Conservation (phyloP, 2,797 vertebrate species). For the Mormyrus proboscirostris region DNA sequence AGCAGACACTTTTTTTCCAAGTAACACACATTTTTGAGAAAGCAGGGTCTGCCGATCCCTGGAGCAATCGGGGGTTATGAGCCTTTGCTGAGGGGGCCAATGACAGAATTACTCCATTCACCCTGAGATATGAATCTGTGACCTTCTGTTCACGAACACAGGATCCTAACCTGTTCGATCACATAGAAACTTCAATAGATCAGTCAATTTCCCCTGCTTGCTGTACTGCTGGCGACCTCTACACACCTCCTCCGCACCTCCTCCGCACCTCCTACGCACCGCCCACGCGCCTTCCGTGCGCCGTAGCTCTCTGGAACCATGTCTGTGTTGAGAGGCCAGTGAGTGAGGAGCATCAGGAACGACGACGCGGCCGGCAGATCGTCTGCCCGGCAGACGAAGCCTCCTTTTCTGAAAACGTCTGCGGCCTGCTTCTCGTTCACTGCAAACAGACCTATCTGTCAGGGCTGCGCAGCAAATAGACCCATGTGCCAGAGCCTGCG, state of each 20-base stretch:
- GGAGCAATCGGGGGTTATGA: background rate
- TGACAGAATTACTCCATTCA: background rate
- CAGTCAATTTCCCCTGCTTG: background rate
- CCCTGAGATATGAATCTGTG: background rate
- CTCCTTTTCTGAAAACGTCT: background rate
- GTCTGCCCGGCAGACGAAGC: background rate
- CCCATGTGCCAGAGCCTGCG: background rate
- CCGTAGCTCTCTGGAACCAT: background rate
- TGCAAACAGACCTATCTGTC: background rate
- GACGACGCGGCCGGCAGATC: background rate
- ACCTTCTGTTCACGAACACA: background rate
- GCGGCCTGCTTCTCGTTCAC: background rate
- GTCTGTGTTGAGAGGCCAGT: background rate
- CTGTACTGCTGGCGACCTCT: background rate
- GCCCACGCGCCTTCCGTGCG: background rate
- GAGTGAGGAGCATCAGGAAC: background rate
- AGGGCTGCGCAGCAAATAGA: background rate
- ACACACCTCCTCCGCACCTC: background rate
- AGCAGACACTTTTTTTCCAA: background rate
- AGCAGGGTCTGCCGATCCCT: background rate
- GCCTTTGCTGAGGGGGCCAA: background rate
- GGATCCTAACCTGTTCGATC: background rate
- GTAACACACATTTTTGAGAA: background rate
- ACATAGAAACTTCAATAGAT: background rate
- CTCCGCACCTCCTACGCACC: background rate